Evolutionary conservation across 2,888 invertebrate genomes (phyloP).

Genomic region (Clepsis dumicolana): DNA sequence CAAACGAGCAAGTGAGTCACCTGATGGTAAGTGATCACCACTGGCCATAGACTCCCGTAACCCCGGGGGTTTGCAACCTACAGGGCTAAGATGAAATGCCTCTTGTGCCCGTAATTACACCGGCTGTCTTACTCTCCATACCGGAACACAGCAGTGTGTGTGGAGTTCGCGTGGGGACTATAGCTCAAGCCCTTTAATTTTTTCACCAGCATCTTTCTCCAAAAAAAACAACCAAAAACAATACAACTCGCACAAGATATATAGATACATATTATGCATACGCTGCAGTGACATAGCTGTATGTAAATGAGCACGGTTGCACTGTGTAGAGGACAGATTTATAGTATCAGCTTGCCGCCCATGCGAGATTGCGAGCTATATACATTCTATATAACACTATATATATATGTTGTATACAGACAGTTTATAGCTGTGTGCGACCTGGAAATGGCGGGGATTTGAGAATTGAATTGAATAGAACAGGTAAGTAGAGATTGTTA

Average conservation of each 20-base stretch:
- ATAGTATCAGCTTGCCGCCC: constrained; percentile 37
- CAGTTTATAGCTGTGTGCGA: constrained; percentile 16
- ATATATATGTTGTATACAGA: constrained; percentile 16
- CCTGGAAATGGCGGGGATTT: constrained; percentile 24
- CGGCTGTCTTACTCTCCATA: too few species aligned
- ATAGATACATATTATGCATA: neutral
- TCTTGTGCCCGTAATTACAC: too few species aligned
- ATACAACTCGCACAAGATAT: neutral
- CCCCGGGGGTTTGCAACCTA: too few species aligned
- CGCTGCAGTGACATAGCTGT: constrained; percentile 28
- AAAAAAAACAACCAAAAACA: neutral
- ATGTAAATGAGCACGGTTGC: constrained; percentile 41
- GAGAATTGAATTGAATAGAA: constrained; percentile 17
- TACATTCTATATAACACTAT: neutral
- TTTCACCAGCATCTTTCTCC: neutral
- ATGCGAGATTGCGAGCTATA: constrained; percentile 23
- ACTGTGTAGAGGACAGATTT: constrained; percentile 39
- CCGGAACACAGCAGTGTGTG: too few species aligned
- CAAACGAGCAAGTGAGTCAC: too few species aligned
- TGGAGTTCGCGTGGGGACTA: too few species aligned
- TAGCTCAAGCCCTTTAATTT: neutral
- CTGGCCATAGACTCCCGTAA: too few species aligned
- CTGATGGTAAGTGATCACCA: too few species aligned
- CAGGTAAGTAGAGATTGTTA: constrained; percentile 1
- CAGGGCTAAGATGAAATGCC: too few species aligned